Conservation (phyloP, 2,113 vertebrate species). For the Xiphias gladius region DNA sequence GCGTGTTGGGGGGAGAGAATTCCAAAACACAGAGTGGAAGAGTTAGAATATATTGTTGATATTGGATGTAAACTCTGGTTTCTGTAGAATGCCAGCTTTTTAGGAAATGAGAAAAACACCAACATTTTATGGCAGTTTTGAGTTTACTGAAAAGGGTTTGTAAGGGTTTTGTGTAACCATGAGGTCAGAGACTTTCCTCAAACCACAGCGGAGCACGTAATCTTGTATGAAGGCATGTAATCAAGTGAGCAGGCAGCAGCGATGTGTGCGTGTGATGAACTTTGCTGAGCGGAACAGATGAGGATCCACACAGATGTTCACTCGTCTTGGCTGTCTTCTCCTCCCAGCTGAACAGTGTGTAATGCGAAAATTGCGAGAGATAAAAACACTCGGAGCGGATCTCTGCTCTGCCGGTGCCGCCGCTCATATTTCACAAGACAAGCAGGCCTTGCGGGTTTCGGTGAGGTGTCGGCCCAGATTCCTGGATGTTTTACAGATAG, state of each 20-base stretch:
- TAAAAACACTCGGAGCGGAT: not conserved
- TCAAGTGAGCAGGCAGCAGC: constrained; percentile 17
- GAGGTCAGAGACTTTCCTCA: constrained; percentile 8
- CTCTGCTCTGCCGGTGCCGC: constrained; percentile 5
- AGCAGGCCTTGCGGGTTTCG: constrained; percentile 20
- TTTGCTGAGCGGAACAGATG: not conserved
- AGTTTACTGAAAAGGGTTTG: not conserved
- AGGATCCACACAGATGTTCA: not conserved
- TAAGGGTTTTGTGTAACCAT: not conserved
- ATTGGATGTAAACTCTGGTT: not conserved
- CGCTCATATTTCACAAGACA: constrained; percentile 20
- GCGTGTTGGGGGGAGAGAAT: not conserved
- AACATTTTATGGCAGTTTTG: constrained; percentile 12
- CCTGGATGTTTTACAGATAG: constrained; percentile 29
- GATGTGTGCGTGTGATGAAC: constrained; percentile 11
- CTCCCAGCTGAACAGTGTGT: not conserved
- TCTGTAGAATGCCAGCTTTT: not conserved
- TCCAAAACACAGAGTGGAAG: not conserved
- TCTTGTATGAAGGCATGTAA: constrained; percentile 43
- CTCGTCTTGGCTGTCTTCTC: constrained; percentile 12
- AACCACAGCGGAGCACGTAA: constrained; percentile 37
- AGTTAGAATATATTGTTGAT: not conserved
- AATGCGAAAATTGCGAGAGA: constrained; percentile 22
- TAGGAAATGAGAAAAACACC: constrained; percentile 1
- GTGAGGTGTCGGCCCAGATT: constrained; percentile 30